Base-by-base conservation (phyloP, 2,113 vertebrate species). In the Chionis minor region DNA sequence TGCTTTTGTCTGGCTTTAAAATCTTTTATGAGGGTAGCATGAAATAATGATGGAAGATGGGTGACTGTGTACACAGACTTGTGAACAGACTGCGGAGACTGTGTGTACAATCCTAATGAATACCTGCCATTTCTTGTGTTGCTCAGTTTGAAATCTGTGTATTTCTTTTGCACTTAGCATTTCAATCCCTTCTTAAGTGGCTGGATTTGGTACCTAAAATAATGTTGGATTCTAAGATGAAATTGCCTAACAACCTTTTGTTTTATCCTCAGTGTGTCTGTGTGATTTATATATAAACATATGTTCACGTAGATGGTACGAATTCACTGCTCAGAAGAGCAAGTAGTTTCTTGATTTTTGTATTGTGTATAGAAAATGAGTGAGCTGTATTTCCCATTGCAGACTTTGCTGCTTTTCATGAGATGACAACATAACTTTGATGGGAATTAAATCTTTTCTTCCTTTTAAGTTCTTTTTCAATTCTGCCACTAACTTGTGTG, bases 21-120 rank as follows among this genome's bases (percentile, higher is more conserved):
- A 58, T 73, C 26, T 54, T 86, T 32, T 44, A 65, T 33, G 21
- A 80, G 27, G 33, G 9, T 61, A 6, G 28, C 26, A 22, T 0
- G 1, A 47, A 70, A 13, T 67, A 54, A 16, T 0, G 0, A 6
- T 44, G 44, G 55, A 69, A 71, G 47, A 27, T 70, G 38, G 7
- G 5, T 4, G 35, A 20, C 49, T 1, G 1, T 14, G 7, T 56
- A 27, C 8, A 2, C 16, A 33, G 35, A 28, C 26, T 0, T 32
- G 14, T 55, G 55, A 51, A 65, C 22, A 54, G 27, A 42, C 13
- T 15, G 28, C 58, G 59, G 38, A 21, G 15, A 52, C 26, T 3
- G 1, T 49, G 14, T 82, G 33, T 51, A 49, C 52, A 83, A 49
- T 70, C 49, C 35, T 69, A 12, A 45, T 35, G 59, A 69, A 62